Base-by-base conservation (phyloP, 2,113 vertebrate species). In the Ascaphus truei region DNA sequence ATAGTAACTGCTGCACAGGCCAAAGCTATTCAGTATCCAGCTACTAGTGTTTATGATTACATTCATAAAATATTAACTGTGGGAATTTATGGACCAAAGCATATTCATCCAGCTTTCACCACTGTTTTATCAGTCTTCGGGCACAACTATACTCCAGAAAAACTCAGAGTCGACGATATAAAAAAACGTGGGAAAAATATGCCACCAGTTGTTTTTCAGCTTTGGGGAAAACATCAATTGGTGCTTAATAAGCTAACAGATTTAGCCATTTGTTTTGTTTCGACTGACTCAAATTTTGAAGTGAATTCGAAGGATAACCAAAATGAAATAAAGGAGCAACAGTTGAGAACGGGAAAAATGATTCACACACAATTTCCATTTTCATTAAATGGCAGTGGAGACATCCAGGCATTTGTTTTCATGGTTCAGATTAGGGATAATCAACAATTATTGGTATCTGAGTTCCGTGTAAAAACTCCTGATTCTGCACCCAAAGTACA, bases 21-120 rank as follows among this genome's bases (percentile, higher is more conserved):
- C 13, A 92, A 84, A 52, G 76, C 77, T 52, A 73, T 94, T 55
- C 90, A 90, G 62, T 74, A 88, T 59, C 91, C 93, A 68, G 87
- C 87, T 39, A 85, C 78, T 30, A 94, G 86, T 78, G 65, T 90
- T 51, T 92, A 87, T 88, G 81, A 92, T 72, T 89, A 86, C 5
- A 72, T 91, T 37, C 81, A 94, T 2, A 92, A 92, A 69, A 88
- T 77, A n/a, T 78, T 91, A 30, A 95, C 93, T 0, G 53, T 98
- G 16, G 95, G 94, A 31, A 81, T 98, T 77, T 99, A 98, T 75
- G 96, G 96, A 33, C 96, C 96, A 65, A 95, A 92, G 77, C 88
- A 94, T 73, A 94, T 96, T 72, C 96, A 98, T 74, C 96, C 96
- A 3, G 92, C 88, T 56, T 96, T 99, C 75, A 96, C 95, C 67